These are phyloP conservation scores for Phorcus lineatus DNA, from an alignment of 2,888 invertebrate species.

Conservation along the genomic window DNA sequence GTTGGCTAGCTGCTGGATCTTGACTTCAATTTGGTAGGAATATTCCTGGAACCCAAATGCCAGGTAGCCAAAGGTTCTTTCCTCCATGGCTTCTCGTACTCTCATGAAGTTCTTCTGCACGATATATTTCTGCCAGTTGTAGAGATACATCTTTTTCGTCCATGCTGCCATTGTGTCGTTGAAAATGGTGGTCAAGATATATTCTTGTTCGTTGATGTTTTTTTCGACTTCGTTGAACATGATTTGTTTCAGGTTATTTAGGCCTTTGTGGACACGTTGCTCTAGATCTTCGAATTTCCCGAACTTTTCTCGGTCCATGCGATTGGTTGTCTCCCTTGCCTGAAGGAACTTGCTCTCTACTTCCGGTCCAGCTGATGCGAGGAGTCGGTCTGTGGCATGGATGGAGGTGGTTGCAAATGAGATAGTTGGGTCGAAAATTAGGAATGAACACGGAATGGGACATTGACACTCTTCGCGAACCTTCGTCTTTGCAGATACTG, in stretches of 20 bases:
- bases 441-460: constrained; percentile 61
- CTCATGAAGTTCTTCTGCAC: constrained; percentile 60
- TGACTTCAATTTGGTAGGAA: constrained; percentile 42
- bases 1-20: constrained; percentile 32
- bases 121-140: constrained; percentile 56
- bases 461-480: constrained; percentile 51
- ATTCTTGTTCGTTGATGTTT: constrained; percentile 40
- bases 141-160: constrained; percentile 47
- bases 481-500: constrained; percentile 32
- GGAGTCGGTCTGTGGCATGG: constrained; percentile 50
- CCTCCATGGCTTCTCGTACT: constrained; percentile 64
- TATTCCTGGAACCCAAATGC: constrained; percentile 57
- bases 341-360: constrained; percentile 40
- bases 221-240: constrained; percentile 36
- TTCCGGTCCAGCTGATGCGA: constrained; percentile 38
- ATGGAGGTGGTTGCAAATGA: constrained; percentile 63
- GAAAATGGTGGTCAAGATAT: constrained; percentile 31
- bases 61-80: constrained; percentile 53
- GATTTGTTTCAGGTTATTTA: constrained; percentile 34
- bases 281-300: constrained; percentile 36
- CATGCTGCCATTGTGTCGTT: constrained; percentile 38
- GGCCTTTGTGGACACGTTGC: constrained; percentile 26
- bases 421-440: constrained; percentile 59
- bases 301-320: constrained; percentile 50
- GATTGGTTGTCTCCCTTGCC: constrained; percentile 50